Evolutionary conservation across 2,113 vertebrate species (phyloP).

Genomic region (Mormyrus iriodes): DNA sequence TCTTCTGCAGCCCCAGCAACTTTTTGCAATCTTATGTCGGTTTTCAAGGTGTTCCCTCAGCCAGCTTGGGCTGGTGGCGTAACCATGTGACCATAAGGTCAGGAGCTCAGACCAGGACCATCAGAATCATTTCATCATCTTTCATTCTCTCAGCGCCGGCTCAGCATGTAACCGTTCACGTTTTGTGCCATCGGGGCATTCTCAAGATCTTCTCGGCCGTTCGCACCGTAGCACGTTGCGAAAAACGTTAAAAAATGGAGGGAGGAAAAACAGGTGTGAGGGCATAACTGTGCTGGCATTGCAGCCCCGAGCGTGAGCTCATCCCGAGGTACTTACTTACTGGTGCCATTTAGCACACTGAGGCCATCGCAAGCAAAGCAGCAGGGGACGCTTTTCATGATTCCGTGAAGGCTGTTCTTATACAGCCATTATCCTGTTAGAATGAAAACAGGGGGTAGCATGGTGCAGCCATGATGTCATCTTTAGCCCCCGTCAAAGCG

Average conservation of each 20-base stretch:
- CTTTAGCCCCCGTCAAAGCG: background rate
- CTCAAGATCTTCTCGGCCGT: background rate
- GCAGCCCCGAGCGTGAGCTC: conserved; percentile 42
- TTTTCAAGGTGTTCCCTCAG: background rate
- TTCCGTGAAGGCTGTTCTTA: conserved; percentile 15
- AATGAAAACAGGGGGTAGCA: background rate
- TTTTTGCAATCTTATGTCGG: background rate
- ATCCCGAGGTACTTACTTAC: conserved; percentile 31
- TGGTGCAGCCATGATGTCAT: conserved; percentile 37
- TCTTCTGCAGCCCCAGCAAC: background rate
- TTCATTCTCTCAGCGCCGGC: background rate
- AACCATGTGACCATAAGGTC: background rate
- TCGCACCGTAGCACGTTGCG: no score
- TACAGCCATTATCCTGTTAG: conserved; percentile 29
- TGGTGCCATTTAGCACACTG: conserved; percentile 33
- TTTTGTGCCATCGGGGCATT: background rate
- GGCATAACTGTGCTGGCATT: conserved; percentile 14
- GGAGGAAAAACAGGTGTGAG: conserved; percentile 38
- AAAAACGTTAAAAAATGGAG: conserved; percentile 15
- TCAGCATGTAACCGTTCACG: background rate
- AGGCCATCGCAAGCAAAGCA: conserved; percentile 25
- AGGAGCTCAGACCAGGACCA: background rate
- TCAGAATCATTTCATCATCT: background rate
- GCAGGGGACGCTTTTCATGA: conserved; percentile 31
- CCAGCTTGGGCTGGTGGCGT: background rate